These are phyloP conservation scores for Scolopax rusticola DNA, from an alignment of 2,797 vertebrate species.

Conservation along the genomic window DNA sequence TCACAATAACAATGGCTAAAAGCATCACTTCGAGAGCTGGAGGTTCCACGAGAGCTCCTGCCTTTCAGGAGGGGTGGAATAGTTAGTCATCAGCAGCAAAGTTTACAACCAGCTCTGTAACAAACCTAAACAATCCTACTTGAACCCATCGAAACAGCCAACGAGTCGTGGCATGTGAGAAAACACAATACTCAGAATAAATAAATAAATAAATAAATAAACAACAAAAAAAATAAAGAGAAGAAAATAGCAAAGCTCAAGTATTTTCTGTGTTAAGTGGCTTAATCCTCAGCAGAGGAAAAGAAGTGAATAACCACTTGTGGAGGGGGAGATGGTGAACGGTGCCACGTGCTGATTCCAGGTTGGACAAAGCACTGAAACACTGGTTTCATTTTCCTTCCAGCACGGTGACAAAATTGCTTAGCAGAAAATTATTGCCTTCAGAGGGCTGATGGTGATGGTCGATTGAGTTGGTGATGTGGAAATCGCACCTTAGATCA, in stretches of 20 bases:
- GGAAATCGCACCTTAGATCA: constrained; percentile 32
- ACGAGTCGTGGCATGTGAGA: background rate
- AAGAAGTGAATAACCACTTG: background rate
- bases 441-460: background rate
- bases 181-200: background rate
- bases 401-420: constrained; percentile 25
- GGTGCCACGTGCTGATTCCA: background rate
- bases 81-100: background rate
- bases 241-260: background rate
- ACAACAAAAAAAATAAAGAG: background rate
- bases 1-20: background rate
- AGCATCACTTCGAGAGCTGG: background rate
- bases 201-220: background rate
- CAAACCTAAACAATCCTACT: background rate
- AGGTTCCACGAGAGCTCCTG: background rate
- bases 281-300: background rate
- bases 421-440: constrained; percentile 45
- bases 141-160: background rate
- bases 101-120: background rate
- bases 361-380: background rate
- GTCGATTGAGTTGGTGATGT: constrained; percentile 34
- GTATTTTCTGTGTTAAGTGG: background rate
- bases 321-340: background rate
- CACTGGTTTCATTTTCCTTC: constrained; percentile 36
- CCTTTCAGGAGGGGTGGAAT: background rate